Percentiles rank a stretch among this genome's conserved stretches.
phyloP scores from a whole-genome alignment of 2,113 vertebrate genomes.

The Sebastes fasciatus region DNA sequence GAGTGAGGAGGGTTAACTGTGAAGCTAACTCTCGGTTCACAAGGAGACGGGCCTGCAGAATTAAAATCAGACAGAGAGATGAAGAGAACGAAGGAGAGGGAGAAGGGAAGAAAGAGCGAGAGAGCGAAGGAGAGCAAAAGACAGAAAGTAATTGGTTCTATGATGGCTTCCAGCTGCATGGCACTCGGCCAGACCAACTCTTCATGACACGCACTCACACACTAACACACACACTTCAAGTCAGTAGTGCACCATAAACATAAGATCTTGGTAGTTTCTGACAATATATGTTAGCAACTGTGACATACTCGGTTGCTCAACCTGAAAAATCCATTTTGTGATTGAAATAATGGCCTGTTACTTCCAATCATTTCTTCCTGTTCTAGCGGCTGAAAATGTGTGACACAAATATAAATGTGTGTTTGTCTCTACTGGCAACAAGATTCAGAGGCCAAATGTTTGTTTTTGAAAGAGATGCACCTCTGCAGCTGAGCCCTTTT shows the following conservation, averaged over 20 bases:
- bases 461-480: background rate
- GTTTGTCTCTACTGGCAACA: constrained; percentile 5
- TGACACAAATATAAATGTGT: constrained; percentile 28
- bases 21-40: constrained; percentile 37
- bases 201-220: constrained; percentile 77
- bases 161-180: constrained; percentile 99
- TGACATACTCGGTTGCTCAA: constrained; percentile 86
- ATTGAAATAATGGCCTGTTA: constrained; percentile 86
- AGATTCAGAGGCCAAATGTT: background rate
- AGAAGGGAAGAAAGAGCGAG: constrained; percentile 53
- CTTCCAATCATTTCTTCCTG: constrained; percentile 35
- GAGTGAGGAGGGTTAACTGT: constrained; percentile 46
- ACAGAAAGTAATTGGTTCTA: constrained; percentile 96
- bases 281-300: constrained; percentile 81
- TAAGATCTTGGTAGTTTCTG: constrained; percentile 82
- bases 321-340: constrained; percentile 88
- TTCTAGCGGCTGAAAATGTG: constrained; percentile 14
- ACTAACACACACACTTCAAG: constrained; percentile 24
- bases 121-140: constrained; percentile 84
- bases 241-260: constrained; percentile 58
- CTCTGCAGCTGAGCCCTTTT: constrained; percentile 20
- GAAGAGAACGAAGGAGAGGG: constrained; percentile 51
- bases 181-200: constrained; percentile 89
- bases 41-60: constrained; percentile 51
- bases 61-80: constrained; percentile 75